Percentiles rank a stretch among this genome's conserved stretches.
Evolutionary conservation across 1,140 invertebrate species (phyloP).

Genomic region (Penaeus japonicus): DNA sequence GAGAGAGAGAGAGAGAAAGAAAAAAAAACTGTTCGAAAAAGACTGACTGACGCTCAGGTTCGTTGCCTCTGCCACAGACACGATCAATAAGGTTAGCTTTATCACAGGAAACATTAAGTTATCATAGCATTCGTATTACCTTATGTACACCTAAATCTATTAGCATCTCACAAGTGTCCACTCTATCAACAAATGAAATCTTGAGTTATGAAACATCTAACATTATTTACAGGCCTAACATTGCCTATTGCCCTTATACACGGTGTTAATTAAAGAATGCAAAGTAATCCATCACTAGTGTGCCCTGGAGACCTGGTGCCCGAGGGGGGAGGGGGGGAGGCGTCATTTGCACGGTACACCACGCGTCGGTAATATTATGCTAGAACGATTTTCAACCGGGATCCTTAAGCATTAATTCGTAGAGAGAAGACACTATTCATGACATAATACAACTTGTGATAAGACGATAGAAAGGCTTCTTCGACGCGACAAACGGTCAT

Average conservation of each 20-base stretch:
- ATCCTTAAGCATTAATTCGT: too few species aligned
- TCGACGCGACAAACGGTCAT: too few species aligned
- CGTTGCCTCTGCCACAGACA: constrained; percentile 11
- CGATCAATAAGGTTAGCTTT: constrained; percentile 34
- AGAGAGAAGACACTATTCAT: too few species aligned
- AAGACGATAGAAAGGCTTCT: too few species aligned
- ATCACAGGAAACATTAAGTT: constrained; percentile 54
- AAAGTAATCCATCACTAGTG: background rate
- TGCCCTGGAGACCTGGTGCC: too few species aligned
- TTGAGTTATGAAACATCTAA: constrained; percentile 43
- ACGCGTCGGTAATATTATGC: too few species aligned
- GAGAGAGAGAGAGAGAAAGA: background rate
- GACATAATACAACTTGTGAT: too few species aligned
- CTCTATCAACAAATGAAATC: constrained; percentile 38
- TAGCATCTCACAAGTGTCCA: constrained; percentile 43
- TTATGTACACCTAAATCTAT: constrained; percentile 9
- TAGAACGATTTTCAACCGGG: too few species aligned
- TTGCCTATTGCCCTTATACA: constrained; percentile 56
- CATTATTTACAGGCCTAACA: constrained; percentile 44
- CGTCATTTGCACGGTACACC: too few species aligned
- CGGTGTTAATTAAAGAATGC: constrained; percentile 39
- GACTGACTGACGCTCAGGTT: background rate
- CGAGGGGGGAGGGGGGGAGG: too few species aligned
- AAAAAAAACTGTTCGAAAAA: background rate
- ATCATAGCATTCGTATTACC: constrained; percentile 39